Base-by-base conservation (phyloP, 2,888 invertebrate species). In the Erebia palarica region DNA sequence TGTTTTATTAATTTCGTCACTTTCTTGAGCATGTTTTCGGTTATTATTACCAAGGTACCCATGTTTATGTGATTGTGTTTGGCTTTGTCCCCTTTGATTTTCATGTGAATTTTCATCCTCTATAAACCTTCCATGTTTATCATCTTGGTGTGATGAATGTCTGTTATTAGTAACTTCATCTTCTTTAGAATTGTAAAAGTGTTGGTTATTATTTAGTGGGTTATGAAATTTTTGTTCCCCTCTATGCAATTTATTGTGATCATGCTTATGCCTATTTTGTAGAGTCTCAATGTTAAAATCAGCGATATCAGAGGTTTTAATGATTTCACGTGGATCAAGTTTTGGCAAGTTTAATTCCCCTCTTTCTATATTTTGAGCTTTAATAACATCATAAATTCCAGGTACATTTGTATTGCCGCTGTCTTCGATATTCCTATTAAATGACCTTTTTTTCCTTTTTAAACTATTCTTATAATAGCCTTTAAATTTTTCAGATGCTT, bases 261-360 rank as follows among this genome's bases (percentile, higher is more conserved):
- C 53, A 51, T 74, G 68, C 55, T 76, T 72, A 63, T 66, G 68
- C 65, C 75, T 76, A 16, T 79, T 80, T 76, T 92, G 92, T 53
- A 84, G 75, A 1, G 90, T 88, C 80, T 89, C 84, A 68, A 91
- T 87, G 66, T 86, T 86, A 73, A 89, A 91, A 79, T 91, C 86
- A 55, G 90, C 91, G 79, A 92, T 79, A 64, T 84, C 79, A 3
- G 84, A 81, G 49, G 77, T 78, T 75, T 85, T 82, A 27, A 90
- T 83, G 49, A 81, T 75, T 51, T 82, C 83, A 44, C 70, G 72
- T 18, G 71, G 72, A 58, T 68, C 73, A 21, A 36, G 59, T 63
- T 63, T 67, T 1, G 76, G 73, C 18, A 74, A 68, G 8, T 73
- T 65, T 59, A 77, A 60, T 55, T 78, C 75, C 65, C 76, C 79